Evolutionary conservation across 35 echinoderm and acorn worm genomes (phyloP).

Genomic region (Ophioderma brevispina): DNA sequence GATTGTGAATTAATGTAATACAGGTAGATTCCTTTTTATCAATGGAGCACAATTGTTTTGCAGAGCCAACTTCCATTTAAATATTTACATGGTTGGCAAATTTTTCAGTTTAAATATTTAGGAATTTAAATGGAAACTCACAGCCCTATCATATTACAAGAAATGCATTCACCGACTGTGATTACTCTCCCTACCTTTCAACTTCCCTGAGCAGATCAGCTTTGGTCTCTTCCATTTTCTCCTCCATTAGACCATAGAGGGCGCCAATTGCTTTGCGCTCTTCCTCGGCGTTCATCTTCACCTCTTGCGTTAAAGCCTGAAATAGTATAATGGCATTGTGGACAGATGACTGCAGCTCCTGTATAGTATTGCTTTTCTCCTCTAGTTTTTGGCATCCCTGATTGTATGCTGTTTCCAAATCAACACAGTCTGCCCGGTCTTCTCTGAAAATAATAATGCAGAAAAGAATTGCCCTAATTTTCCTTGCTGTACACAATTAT

Average conservation of each 20-base stretch:
- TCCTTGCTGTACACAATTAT: too few species aligned
- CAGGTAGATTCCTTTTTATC: too few species aligned
- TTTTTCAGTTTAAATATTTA: too few species aligned
- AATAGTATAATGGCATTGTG: conserved; percentile 56
- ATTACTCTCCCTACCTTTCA: conserved; percentile 49
- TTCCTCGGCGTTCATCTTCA: conserved; percentile 41
- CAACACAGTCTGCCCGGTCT: conserved; percentile 32
- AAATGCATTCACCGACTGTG: too few species aligned
- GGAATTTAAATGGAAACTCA: too few species aligned
- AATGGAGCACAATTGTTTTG: too few species aligned
- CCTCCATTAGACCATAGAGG: conserved; percentile 25
- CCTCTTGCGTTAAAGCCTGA: conserved; percentile 49
- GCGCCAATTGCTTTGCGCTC: conserved; percentile 41
- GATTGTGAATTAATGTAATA: too few species aligned
- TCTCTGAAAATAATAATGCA: conserved; percentile 32
- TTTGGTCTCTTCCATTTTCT: conserved; percentile 35
- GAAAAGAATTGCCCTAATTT: too few species aligned
- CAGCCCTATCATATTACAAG: too few species aligned
- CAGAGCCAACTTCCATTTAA: too few species aligned
- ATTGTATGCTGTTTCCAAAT: conserved; percentile 38
- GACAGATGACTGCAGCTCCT: conserved; percentile 43
- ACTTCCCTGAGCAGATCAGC: conserved; percentile 36
- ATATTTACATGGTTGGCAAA: too few species aligned
- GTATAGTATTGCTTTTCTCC: conserved; percentile 18
- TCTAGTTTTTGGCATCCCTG: conserved; percentile 24